Evolutionary conservation across 2,113 vertebrate species (phyloP), one percentile per base, ranked within the genome.

Genomic region (Microcebus griseorufus): DNA sequence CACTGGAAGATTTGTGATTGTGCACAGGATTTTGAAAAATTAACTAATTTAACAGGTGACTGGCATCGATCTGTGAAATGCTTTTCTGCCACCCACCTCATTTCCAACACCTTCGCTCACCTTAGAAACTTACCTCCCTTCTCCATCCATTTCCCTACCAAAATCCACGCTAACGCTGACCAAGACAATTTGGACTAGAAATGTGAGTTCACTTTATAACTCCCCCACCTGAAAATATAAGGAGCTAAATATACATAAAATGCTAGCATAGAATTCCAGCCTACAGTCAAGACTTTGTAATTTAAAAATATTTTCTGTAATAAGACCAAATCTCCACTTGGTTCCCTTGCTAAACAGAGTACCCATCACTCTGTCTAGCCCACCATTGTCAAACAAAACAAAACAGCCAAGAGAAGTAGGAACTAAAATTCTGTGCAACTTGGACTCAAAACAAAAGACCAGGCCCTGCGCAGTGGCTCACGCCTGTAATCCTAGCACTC

Each of bases 1-100:
- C 64, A 39, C 73, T 64, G 67, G 29, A 48, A 93, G 60, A 86
- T 53, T 14, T 93, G 60, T 80, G 94, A 88, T 45, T n/a, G 8
- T 55, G 37, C 34, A 70, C 39, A 34, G 39, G 29, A 51, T 90
- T 51, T 75, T 51, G 45, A 58, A 42, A 75, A 82, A 90, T 60
- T 88, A 87, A 73, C 70, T 85, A 51, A 94, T 85, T 70, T 89
- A 94, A 75, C 51, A 88, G 86, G 90, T 73, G 62, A 90, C 22
- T 51, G 32, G 20, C 34, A 93, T 4, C 78, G 78, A 92, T 55
- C 32, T 80, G 83, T 88, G 69, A 96, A 32, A 83, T n/a, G 55
- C 29, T 75, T 75, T 65, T 45, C 73, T 13, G 17, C 51, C 53
- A 42, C 29, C 78, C n/a, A 25, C 25, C 34, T 22, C 72, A 81